Conservation (phyloP, 2,113 vertebrate species). For the Diadophis punctatus region DNA sequence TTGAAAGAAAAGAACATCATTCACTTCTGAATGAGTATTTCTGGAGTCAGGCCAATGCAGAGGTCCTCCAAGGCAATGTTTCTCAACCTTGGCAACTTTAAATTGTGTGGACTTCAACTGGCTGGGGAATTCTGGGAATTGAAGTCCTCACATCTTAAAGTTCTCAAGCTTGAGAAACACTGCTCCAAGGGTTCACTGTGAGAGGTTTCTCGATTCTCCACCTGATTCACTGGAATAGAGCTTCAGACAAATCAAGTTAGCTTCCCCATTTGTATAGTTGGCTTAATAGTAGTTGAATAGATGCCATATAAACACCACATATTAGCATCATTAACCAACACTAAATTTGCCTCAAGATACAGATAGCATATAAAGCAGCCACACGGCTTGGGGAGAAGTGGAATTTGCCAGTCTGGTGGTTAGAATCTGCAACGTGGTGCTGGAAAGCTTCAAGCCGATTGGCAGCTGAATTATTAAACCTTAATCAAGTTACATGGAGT, state of each 20-base stretch:
- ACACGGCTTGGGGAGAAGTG: not conserved
- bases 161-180: not conserved
- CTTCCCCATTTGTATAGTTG: not conserved
- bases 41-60: not conserved
- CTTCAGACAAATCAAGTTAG: not conserved
- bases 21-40: not conserved
- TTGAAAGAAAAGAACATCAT: not conserved
- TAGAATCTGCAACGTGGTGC: too few relatives aligned
- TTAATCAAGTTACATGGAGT: constrained; percentile 6
- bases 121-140: too few relatives aligned
- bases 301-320: not conserved
- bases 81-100: not conserved
- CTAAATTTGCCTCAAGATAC: not conserved
- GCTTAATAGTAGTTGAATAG: not conserved
- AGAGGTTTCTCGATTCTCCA: not conserved
- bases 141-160: not conserved
- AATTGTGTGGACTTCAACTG: not conserved
- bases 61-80: not conserved
- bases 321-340: not conserved
- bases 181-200: not conserved
- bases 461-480: not conserved
- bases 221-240: not conserved
- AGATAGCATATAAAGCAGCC: not conserved
- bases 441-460: not conserved
- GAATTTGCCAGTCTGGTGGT: not conserved